Evolutionary conservation across 2,888 invertebrate genomes (phyloP).

Genomic region (Ptilodon capucinus): DNA sequence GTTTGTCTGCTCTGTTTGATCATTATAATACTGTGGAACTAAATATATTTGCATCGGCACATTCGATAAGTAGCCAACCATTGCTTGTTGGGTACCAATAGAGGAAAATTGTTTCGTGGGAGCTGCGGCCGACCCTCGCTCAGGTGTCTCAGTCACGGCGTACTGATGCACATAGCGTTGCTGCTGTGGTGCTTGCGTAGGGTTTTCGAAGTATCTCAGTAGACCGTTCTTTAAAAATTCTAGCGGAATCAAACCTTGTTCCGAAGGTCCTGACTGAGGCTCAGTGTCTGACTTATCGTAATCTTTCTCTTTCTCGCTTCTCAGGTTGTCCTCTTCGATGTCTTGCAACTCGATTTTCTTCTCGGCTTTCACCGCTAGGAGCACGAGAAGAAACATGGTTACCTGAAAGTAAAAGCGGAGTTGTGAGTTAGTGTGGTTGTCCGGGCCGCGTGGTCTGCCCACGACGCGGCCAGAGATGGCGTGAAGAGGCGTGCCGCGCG

Average conservation of each 20-base stretch:
- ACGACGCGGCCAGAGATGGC: constrained; percentile 48
- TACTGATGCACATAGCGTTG: constrained; percentile 70
- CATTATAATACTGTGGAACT: constrained; percentile 70
- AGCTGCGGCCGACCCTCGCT: constrained; percentile 35
- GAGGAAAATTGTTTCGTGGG: constrained; percentile 44
- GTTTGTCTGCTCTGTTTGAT: constrained; percentile 43
- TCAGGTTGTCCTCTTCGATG: constrained; percentile 87
- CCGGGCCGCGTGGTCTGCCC: constrained; percentile 40
- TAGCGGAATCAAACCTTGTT: constrained; percentile 42
- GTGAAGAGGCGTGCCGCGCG: constrained; percentile 45
- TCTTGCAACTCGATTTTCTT: constrained; percentile 88
- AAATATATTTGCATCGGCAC: constrained; percentile 76
- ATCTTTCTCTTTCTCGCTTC: constrained; percentile 78
- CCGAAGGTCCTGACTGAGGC: constrained; percentile 33
- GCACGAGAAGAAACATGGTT: constrained; percentile 55
- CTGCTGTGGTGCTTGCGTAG: constrained; percentile 47
- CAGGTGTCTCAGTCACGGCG: constrained; percentile 68
- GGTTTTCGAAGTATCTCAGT: constrained; percentile 55
- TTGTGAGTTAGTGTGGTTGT: constrained; percentile 41
- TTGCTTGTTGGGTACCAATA: constrained; percentile 54
- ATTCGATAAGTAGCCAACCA: constrained; percentile 72
- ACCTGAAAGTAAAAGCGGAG: constrained; percentile 74
- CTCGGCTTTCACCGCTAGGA: constrained; percentile 68
- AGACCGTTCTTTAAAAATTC: constrained; percentile 64
- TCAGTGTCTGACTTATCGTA: constrained; percentile 48